A percentile compares a stretch with the other conserved stretches of the same genome.
Evolutionary conservation across 1,140 invertebrate genomes (phyloP).

Genomic region (Holotrichia oblita): DNA sequence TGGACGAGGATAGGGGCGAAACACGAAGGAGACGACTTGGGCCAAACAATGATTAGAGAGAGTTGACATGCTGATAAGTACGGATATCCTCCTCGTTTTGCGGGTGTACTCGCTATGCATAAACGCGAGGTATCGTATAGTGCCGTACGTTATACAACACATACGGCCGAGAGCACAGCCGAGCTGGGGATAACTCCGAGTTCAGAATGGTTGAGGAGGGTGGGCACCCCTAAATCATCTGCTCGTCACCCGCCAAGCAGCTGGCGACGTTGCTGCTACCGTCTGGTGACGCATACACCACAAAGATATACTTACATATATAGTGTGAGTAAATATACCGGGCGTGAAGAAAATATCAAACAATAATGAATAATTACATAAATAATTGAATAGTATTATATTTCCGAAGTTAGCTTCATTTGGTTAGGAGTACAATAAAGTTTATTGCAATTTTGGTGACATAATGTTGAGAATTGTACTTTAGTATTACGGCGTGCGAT

Average conservation of each 20-base stretch:
- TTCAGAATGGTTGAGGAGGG: not conserved
- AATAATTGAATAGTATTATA: too few species aligned
- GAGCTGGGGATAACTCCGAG: not conserved
- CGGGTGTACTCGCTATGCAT: conserved; percentile 1
- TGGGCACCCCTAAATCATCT: conserved; percentile 46
- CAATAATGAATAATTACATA: too few species aligned
- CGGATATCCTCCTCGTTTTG: conserved; percentile 42
- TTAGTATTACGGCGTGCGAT: too few species aligned
- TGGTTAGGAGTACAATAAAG: too few species aligned
- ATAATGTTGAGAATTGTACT: too few species aligned
- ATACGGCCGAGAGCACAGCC: not conserved
- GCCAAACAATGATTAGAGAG: conserved; percentile 28
- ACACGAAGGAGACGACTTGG: not conserved
- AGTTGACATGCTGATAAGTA: conserved; percentile 48
- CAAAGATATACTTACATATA: not conserved
- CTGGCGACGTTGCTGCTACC: conserved; percentile 43
- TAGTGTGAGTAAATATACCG: not conserved
- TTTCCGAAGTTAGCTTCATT: too few species aligned
- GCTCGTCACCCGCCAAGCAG: conserved; percentile 49
- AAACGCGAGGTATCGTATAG: not conserved
- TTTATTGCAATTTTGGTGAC: too few species aligned
- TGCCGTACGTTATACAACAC: not conserved
- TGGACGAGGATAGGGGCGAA: not conserved
- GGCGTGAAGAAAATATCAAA: not conserved
- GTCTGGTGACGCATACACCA: conserved; percentile 46